Percentiles rank a stretch among this genome's conserved stretches.
Conservation (phyloP, 2,113 vertebrate genomes). For the Pituophis catenifer region DNA sequence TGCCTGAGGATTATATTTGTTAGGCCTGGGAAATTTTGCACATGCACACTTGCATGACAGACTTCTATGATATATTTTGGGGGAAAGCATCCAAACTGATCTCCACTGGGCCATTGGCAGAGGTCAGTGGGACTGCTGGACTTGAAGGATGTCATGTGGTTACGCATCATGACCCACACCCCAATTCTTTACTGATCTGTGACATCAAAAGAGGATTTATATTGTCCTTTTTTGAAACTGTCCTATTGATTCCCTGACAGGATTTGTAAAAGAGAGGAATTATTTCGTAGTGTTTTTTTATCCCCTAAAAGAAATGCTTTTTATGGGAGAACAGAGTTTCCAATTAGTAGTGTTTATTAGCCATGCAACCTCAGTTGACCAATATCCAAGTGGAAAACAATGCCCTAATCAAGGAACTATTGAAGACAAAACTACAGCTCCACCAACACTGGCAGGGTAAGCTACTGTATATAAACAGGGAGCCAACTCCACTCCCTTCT, state of each 20-base stretch:
- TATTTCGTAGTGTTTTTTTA: background rate
- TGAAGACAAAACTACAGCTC: too few relatives aligned
- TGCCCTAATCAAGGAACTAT: too few relatives aligned
- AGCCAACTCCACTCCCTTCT: too few relatives aligned
- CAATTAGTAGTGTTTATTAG: background rate
- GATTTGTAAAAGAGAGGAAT: background rate
- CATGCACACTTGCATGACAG: background rate
- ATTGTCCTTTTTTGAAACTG: background rate
- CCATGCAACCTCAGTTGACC: background rate
- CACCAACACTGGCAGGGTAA: too few relatives aligned
- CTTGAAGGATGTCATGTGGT: background rate
- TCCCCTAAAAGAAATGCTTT: background rate
- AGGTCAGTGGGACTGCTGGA: too few relatives aligned
- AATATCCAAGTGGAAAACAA: too few relatives aligned
- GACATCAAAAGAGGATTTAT: background rate
- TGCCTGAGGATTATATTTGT: rapidly evolving
- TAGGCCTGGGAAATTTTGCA: background rate
- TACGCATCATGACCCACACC: background rate
- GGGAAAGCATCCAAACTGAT: background rate
- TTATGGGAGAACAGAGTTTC: background rate
- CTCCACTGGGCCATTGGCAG: background rate
- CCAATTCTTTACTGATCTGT: background rate
- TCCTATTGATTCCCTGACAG: background rate
- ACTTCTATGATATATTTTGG: background rate
- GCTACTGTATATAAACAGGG: too few relatives aligned